phyloP scores from a whole-genome alignment of 2,888 invertebrate genomes.

The Caenorhabditis imperialis region DNA sequence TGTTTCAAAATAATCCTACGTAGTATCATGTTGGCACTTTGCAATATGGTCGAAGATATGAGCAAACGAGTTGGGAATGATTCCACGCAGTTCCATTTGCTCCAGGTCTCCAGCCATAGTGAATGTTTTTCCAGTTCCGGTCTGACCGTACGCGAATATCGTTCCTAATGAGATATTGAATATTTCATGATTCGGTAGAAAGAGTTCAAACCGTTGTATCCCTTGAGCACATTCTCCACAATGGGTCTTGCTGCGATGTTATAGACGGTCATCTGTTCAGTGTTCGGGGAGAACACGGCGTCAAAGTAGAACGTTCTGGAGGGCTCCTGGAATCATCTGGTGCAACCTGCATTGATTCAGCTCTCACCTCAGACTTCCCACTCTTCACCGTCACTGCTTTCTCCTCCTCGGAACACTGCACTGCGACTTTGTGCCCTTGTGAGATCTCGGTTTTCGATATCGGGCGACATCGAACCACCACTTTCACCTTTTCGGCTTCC shows the following conservation, averaged over 20 bases:
- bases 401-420: constrained; percentile 47
- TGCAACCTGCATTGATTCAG: background rate
- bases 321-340: constrained; percentile 78
- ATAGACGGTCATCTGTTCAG: constrained; percentile 90
- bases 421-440: constrained; percentile 79
- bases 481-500: constrained; percentile 89
- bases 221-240: constrained; percentile 93
- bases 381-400: constrained; percentile 50
- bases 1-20: constrained; percentile 82
- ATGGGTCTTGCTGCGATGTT: constrained; percentile 95
- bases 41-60: constrained; percentile 98
- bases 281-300: constrained; percentile 89
- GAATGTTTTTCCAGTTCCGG: constrained; percentile 97
- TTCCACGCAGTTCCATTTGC: constrained; percentile 91
- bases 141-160: constrained; percentile 83
- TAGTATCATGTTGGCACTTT: constrained; percentile 90
- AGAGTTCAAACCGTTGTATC: constrained; percentile 89
- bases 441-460: constrained; percentile 89
- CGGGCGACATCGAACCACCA: constrained; percentile 94
- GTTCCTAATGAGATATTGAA: constrained; percentile 82
- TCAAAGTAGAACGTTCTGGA: constrained; percentile 94
- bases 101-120: constrained; percentile 95
- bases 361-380: constrained; percentile 36
- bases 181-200: background rate
- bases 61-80: constrained; percentile 98